These are phyloP conservation scores for Bettongia penicillata DNA, from an alignment of 2,113 vertebrate species.

Conservation along the genomic window DNA sequence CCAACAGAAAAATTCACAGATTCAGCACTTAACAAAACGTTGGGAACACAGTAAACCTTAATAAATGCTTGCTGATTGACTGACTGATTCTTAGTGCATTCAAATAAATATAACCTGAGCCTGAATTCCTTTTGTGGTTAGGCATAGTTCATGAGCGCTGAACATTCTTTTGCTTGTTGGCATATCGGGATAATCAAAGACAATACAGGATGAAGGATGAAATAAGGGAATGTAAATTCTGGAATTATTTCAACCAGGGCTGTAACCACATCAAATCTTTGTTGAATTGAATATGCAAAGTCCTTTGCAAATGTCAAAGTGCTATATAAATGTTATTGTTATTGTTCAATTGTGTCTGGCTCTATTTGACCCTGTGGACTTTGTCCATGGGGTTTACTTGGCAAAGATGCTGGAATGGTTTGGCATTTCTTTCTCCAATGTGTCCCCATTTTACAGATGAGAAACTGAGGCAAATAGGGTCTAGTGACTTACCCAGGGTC, in stretches of 20 bases:
- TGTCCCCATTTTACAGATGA: not conserved
- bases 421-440: not conserved
- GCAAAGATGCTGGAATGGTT: not conserved
- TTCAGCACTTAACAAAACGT: not conserved
- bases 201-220: not conserved
- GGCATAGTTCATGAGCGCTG: not conserved
- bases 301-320: not conserved
- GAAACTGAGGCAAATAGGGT: not conserved
- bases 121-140: not conserved
- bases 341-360: not conserved
- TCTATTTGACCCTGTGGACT: not conserved
- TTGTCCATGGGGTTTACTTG: not conserved
- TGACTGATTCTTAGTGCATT: not conserved
- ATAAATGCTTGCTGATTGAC: not conserved
- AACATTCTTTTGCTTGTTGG: not conserved
- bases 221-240: not conserved
- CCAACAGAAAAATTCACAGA: not conserved
- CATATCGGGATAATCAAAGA: not conserved
- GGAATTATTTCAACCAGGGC: not conserved
- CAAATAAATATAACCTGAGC: not conserved
- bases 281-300: not conserved
- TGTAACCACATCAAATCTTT: not conserved
- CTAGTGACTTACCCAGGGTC: not conserved
- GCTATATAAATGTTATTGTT: not conserved
- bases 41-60: not conserved